Conservation (phyloP, 2,888 invertebrate genomes). For the Diarsia mendica region DNA sequence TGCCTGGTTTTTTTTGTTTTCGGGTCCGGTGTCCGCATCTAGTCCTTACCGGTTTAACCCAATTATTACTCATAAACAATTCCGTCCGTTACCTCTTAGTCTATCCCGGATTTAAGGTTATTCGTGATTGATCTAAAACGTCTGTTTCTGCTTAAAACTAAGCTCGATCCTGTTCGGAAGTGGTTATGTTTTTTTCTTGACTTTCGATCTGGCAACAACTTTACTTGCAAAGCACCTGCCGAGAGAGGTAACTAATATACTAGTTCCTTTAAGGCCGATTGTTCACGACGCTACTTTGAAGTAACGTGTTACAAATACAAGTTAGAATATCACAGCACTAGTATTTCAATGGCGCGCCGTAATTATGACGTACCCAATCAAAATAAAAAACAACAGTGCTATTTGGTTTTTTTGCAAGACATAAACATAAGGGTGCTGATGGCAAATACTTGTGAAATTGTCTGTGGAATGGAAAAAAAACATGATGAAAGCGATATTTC, state of each 20-base stretch:
- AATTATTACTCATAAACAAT: conserved; percentile 19
- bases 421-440: neutral
- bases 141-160: conserved; percentile 55
- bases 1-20: neutral
- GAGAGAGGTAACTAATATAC: conserved; percentile 50
- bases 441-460: neutral
- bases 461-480: neutral
- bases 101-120: conserved; percentile 37
- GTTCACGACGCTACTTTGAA: neutral
- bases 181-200: conserved; percentile 56
- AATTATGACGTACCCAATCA: too few relatives aligned
- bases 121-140: conserved; percentile 55
- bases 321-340: neutral
- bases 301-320: neutral
- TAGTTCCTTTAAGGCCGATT: conserved; percentile 22
- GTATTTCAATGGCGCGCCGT: neutral
- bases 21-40: neutral
- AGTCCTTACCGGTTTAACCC: neutral
- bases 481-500: neutral
- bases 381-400: too few relatives aligned
- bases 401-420: neutral
- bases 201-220: conserved; percentile 59
- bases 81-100: conserved; percentile 54
- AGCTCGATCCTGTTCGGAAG: conserved; percentile 55
- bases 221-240: conserved; percentile 62